Percentiles rank a stretch among this genome's conserved stretches.
Conservation (phyloP, 2,888 invertebrate genomes). For the Emmelina monodactyla region DNA sequence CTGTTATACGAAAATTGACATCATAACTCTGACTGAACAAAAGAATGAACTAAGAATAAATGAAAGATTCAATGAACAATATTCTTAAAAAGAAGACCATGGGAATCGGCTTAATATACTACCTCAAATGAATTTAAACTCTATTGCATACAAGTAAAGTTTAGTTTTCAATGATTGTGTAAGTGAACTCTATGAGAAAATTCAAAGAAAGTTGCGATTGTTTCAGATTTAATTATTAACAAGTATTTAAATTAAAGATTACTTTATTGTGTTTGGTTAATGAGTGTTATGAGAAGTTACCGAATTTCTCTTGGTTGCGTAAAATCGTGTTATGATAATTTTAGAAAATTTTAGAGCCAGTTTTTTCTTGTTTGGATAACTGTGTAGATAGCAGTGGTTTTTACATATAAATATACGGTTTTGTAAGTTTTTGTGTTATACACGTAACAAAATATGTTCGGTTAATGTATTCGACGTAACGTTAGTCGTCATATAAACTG, state of each 20-base stretch:
- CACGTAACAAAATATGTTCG: too few relatives aligned
- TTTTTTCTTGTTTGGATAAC: too few relatives aligned
- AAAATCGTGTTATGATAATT: too few relatives aligned
- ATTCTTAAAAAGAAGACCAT: background rate
- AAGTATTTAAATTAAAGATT: background rate
- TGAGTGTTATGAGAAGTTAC: background rate
- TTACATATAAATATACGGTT: too few relatives aligned
- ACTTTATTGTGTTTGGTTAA: background rate
- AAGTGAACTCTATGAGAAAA: constrained; percentile 1
- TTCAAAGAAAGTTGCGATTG: background rate
- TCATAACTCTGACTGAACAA: background rate
- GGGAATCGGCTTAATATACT: background rate
- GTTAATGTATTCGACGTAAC: too few relatives aligned
- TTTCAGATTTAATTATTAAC: background rate
- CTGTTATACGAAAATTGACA: too few relatives aligned
- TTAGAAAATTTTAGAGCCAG: too few relatives aligned
- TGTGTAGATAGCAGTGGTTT: too few relatives aligned
- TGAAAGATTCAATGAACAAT: background rate
- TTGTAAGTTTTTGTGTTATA: too few relatives aligned
- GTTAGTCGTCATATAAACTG: too few relatives aligned
- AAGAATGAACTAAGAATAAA: background rate
- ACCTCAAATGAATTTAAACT: background rate
- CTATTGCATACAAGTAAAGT: background rate
- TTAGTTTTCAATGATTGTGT: too few relatives aligned
- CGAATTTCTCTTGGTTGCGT: background rate